phyloP scores from a whole-genome alignment of 2,888 invertebrate species.

The Coleophora flavipennella region DNA sequence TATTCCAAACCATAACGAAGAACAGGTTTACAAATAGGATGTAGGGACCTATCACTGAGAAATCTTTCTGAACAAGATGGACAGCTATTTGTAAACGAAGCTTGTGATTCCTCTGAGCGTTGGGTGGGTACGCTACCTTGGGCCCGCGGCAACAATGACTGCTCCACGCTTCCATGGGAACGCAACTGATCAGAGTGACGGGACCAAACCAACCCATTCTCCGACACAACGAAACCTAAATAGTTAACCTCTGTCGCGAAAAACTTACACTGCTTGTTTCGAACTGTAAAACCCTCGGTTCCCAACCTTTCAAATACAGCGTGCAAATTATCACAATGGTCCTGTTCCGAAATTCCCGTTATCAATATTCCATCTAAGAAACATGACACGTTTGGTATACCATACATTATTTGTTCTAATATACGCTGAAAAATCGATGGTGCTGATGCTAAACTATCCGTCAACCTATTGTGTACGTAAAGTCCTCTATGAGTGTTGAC shows the following conservation, averaged over 20 bases:
- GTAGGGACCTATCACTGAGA: no score
- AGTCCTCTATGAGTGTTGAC: constrained; percentile 5
- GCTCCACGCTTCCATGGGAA: no score
- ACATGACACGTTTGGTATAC: constrained; percentile 1
- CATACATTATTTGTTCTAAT: constrained; percentile 1
- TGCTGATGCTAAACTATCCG: constrained; percentile 4
- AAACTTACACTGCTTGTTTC: constrained; percentile 6
- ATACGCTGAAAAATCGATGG: constrained; percentile 5
- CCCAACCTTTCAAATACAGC: constrained; percentile 2
- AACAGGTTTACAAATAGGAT: no score
- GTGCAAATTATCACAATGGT: constrained; percentile 1
- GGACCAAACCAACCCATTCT: no score
- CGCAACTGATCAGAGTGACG: no score
- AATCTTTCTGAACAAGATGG: no score
- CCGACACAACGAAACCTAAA: constrained; percentile 4
- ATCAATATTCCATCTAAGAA: constrained; percentile 6
- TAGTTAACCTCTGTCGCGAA: constrained; percentile 6
- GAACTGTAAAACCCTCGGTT: constrained; percentile 1
- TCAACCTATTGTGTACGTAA: constrained; percentile 4
- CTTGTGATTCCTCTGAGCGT: no score
- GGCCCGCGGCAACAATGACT: no score
- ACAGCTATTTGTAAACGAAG: no score
- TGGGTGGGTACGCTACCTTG: no score
- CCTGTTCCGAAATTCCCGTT: background rate
- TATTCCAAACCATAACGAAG: no score